These are phyloP conservation scores for Nezara viridula DNA, from an alignment of 2,888 invertebrate species.

Conservation along the genomic window DNA sequence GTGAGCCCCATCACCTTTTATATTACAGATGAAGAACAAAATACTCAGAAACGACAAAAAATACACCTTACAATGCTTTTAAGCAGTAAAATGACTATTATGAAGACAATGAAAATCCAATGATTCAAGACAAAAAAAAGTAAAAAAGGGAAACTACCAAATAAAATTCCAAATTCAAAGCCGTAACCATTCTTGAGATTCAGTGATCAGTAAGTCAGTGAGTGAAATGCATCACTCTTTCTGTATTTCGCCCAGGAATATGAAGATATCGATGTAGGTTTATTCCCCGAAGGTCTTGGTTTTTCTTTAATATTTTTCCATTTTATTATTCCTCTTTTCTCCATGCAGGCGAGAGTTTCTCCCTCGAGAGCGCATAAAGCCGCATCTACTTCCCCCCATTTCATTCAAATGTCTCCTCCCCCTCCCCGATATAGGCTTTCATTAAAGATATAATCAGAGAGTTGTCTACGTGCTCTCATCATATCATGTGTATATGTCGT, in stretches of 20 bases:
- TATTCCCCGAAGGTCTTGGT: background rate
- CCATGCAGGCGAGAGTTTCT: background rate
- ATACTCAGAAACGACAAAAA: no score
- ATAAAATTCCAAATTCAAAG: no score
- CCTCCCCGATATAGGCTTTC: background rate
- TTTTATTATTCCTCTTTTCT: background rate
- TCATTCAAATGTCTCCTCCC: background rate
- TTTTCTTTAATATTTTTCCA: conserved; percentile 34
- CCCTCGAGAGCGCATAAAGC: background rate
- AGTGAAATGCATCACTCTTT: no score
- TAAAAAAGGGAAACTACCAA: no score
- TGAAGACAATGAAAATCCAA: no score
- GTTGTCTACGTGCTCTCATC: background rate
- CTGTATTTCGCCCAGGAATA: background rate
- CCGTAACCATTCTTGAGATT: no score
- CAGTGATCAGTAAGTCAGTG: no score
- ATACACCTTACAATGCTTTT: no score
- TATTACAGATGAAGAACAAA: no score
- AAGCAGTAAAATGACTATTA: no score
- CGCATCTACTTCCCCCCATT: background rate
- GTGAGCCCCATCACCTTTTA: no score
- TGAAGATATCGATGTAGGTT: background rate
- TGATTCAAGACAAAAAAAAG: no score
- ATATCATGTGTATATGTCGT: background rate
- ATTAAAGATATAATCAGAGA: conserved; percentile 6